Evolutionary conservation across 2,888 invertebrate species (phyloP).

Genomic region (Epirrhoe tristata): DNA sequence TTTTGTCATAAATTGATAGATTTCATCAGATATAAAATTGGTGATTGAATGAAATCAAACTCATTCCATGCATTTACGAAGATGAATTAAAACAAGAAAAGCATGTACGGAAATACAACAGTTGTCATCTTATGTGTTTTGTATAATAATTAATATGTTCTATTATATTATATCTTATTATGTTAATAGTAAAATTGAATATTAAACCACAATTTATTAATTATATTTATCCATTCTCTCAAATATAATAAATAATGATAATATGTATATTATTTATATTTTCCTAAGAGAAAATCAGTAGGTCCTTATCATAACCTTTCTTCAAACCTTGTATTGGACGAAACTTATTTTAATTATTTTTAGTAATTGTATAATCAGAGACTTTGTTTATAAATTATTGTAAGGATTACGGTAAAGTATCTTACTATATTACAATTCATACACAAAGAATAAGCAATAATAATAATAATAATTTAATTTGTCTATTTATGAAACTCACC

Average conservation of each 20-base stretch:
- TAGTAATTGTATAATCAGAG: neutral
- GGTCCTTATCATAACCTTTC: neutral
- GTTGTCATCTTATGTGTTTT: too few species aligned
- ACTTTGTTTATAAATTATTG: conserved; percentile 3
- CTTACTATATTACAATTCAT: conserved; percentile 4
- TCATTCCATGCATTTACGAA: conserved; percentile 52
- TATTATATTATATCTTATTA: neutral
- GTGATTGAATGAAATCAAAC: conserved; percentile 47
- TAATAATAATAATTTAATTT: neutral
- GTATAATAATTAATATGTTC: neutral
- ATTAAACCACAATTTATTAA: neutral
- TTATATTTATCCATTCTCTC: too few species aligned
- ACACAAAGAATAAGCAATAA: conserved; percentile 6
- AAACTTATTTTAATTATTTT: neutral
- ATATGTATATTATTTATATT: too few species aligned
- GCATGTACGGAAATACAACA: neutral
- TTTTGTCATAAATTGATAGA: conserved; percentile 34
- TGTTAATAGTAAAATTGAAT: neutral
- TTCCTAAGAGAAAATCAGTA: neutral
- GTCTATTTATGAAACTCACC: conserved; percentile 19
- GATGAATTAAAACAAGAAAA: neutral
- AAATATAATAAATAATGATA: too few species aligned
- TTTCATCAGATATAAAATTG: conserved; percentile 34
- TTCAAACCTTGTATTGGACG: neutral
- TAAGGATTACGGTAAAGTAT: conserved; percentile 4